Evolutionary conservation across 53 echinoderm and acorn worm genomes (phyloP), one percentile per base, ranked within the genome.

Genomic region (Paracentrotus lividus): DNA sequence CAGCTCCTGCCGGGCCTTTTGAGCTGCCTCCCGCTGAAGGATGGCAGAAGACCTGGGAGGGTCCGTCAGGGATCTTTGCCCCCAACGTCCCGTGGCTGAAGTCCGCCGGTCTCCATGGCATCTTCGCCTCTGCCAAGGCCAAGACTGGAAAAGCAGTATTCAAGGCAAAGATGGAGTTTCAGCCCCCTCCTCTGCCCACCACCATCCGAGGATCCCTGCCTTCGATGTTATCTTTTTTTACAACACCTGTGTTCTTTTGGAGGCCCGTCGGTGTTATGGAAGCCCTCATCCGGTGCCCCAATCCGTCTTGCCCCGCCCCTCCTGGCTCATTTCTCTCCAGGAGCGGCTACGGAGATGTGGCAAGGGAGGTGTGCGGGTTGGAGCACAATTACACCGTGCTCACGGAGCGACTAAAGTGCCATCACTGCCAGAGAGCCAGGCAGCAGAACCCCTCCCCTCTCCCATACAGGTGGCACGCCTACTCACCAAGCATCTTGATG

Each of bases 1-100:
- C 49, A 0, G 38, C 6, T 1, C 49, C 49, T 3, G 4, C 54
- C 5, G 29, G 29, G 0, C n/a, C n/a, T n/a, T n/a, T n/a, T n/a
- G 61, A 53, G 51, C 52, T 33, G 2, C 9, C 14, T 38, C 24
- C 42, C 21, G 6, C 12, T 0, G 95, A 95, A 15, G 96, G 96
- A 42, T 96, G 94, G 96, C 96, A 96, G 77, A 96, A 90, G 34
- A 76, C 61, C 57, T 96, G 96, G 96, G 96, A 96, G 40, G 75
- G 90, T 2, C 57, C 94, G 60, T 29, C 49, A 10, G 88, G 84
- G 34, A 94, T 96, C 54, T 93, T 61, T 21, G 13, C 94, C 42
- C 85, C 93, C 44, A 96, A 96, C 58, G n/a, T 96, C 72, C 65
- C 15, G 13, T 96, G 96, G 96, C 44, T 93, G 0, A 96, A 96